phyloP scores from a whole-genome alignment of 2,113 vertebrate species.

The Notarius lentiginosus region DNA sequence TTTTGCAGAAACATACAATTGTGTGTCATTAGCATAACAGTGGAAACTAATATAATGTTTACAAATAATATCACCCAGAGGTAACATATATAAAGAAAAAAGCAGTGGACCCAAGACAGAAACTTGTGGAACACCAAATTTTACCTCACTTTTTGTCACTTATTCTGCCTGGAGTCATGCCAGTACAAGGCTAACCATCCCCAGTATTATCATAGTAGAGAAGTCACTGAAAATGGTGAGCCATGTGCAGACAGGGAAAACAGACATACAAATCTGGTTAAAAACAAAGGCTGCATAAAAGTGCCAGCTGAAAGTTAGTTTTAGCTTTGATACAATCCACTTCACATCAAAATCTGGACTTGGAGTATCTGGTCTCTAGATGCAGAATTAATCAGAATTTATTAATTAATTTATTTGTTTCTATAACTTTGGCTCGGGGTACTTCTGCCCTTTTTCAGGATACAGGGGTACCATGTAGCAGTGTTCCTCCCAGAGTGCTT shows the following conservation, averaged over 20 bases:
- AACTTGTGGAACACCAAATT: not conserved
- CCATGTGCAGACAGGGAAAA: slow-evolving; percentile 50
- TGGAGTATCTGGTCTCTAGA: slow-evolving; percentile 15
- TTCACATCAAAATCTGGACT: slow-evolving; percentile 53
- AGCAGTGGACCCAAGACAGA: too few relatives aligned
- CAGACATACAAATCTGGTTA: slow-evolving; percentile 57
- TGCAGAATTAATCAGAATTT: slow-evolving; percentile 35
- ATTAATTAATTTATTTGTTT: slow-evolving; percentile 28
- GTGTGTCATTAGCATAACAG: too few relatives aligned
- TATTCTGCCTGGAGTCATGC: slow-evolving; percentile 61
- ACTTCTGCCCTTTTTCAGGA: not conserved
- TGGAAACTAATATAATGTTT: too few relatives aligned
- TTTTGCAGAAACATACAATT: too few relatives aligned
- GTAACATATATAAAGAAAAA: too few relatives aligned
- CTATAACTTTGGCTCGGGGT: not conserved
- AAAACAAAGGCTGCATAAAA: slow-evolving; percentile 55
- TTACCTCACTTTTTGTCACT: slow-evolving; percentile 57
- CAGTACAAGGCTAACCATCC: slow-evolving; percentile 55
- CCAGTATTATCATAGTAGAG: slow-evolving; percentile 52
- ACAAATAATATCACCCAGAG: too few relatives aligned
- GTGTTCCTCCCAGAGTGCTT: too few relatives aligned
- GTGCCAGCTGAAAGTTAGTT: slow-evolving; percentile 62
- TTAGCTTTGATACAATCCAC: slow-evolving; percentile 60
- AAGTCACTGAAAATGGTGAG: slow-evolving; percentile 64
- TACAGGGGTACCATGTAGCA: not conserved